Conservation (phyloP, 2,797 vertebrate species). For the Pteronotus mesoamericanus region DNA sequence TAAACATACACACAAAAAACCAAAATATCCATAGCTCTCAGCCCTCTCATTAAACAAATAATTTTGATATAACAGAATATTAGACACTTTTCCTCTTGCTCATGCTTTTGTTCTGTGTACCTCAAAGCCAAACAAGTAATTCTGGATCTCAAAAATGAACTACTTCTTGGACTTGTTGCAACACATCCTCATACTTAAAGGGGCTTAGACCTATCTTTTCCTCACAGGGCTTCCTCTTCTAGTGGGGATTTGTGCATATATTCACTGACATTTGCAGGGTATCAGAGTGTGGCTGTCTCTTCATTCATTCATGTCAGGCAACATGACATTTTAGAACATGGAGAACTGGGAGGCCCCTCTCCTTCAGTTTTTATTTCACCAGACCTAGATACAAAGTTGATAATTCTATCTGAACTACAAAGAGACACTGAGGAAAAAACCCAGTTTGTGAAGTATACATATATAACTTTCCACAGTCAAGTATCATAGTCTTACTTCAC, state of each 20-base stretch:
- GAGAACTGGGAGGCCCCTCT: neutral
- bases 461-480: neutral
- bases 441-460: neutral
- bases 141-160: neutral
- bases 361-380: neutral
- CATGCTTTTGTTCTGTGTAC: neutral
- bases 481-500: neutral
- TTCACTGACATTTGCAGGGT: neutral
- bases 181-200: neutral
- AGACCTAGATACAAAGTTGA: neutral
- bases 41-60: neutral
- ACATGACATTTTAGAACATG: slow-evolving; percentile 9
- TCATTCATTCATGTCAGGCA: neutral
- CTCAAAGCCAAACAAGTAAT: neutral
- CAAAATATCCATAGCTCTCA: neutral
- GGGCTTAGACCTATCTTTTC: neutral
- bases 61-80: neutral
- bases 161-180: neutral
- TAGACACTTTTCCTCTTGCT: neutral
- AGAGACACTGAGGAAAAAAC: neutral
- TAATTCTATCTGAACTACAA: neutral
- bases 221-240: neutral
- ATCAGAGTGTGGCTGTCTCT: neutral
- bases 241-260: neutral
- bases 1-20: neutral